Evolutionary conservation across 2,888 invertebrate genomes (phyloP), one percentile per base, ranked within the genome.

Genomic region (Dyspetes luteomarginatus): DNA sequence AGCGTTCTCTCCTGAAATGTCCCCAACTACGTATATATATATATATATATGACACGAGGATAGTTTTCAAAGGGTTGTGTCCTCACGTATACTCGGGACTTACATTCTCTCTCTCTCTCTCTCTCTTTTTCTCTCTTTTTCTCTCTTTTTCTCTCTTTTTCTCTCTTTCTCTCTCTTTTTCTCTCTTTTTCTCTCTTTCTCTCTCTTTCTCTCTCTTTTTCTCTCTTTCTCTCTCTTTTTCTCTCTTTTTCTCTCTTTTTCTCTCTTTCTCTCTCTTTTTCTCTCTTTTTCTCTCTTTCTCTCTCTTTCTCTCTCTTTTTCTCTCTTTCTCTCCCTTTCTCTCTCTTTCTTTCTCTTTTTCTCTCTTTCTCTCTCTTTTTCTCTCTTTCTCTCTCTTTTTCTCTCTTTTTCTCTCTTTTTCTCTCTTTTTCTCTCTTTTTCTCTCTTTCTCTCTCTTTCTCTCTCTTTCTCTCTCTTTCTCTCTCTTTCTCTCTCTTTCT

Each of bases 1-100:
- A 85, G 74, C 65, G 79, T 7, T 82, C 81, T 81, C 81, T 73
- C 50, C 50, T 19, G 12, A 7, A 15, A 3, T 80, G 52, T 48
- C 15, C 3, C n/a, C 43, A 9, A 5, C 9, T 64, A 50, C 26
- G 4, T 60, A 67, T n/a, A n/a, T n/a, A n/a, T n/a, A n/a, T n/a
- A n/a, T n/a, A n/a, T n/a, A n/a, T n/a, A 43, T 64, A 55, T 15
- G 50, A 19, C 22, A 30, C 17, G 9, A 26, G 9, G 45, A 9
- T 12, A 36, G 24, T 50, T 64, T 71, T 71, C 52, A 82, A 74
- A 73, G 77, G 75, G 65, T 48, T 68, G 50, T 60, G 45, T 30
- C 7, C 24, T 52, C 52, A 41, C 48, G 69, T 56, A 12, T 55
- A 55, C n/a, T n/a, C 22, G 24, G 73, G 65, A 65, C 64, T 74